Evolutionary conservation across 37 sponge, comb jelly and placozoan species (phyloP), one percentile per base, ranked within the genome.

Genomic region (Cladorhizidae sp.): DNA sequence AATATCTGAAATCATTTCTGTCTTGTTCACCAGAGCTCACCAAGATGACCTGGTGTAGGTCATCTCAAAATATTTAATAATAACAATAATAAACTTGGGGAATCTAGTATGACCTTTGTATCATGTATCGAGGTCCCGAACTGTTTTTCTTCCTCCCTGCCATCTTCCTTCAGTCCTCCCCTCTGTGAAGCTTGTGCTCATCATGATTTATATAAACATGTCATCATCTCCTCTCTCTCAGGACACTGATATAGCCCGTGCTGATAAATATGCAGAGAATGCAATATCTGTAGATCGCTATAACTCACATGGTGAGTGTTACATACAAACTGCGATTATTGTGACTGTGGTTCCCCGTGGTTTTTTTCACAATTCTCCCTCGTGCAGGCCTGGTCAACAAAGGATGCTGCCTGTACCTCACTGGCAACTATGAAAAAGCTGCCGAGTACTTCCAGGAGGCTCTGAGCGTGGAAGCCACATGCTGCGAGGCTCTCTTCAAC

Each of bases 381-480:
- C 8, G 6, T 40, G 31, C 73, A 94, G 96, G 95, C 22, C 76
- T 98, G 58, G 98, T 98, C 21, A 98, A 98, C 79, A 92, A 92
- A 57, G 98, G 98, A 23, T 91, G 92, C 92, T 87, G 89, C 68
- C 72, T 85, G 12, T 98, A 80, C 68, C 28, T 70, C 43, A 25
- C 32, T 3, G 81, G 80, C 23, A 87, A 93, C n/a, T 88, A 70
- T 82, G 94, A 90, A 45, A 88, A 78, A 61, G 93, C 95, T 1
- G 39, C 42, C 43, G 96, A 93, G 26, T 91, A 84, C 75, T 98
- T 91, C 57, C 91, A 95, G 61, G 98, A 98, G 56, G 93, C 98
- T 17, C 76, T 95, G 36, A 81, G 83, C 68, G 88, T 98, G 36
- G 98, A 98, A 56, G 91, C 98, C 7, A 82, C 94, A 0, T 95